Percentiles rank a stretch among this genome's conserved stretches.
These are phyloP conservation scores for Melanotaenia pygmaea DNA, from an alignment of 2,797 vertebrate species.

Conservation along the genomic window DNA sequence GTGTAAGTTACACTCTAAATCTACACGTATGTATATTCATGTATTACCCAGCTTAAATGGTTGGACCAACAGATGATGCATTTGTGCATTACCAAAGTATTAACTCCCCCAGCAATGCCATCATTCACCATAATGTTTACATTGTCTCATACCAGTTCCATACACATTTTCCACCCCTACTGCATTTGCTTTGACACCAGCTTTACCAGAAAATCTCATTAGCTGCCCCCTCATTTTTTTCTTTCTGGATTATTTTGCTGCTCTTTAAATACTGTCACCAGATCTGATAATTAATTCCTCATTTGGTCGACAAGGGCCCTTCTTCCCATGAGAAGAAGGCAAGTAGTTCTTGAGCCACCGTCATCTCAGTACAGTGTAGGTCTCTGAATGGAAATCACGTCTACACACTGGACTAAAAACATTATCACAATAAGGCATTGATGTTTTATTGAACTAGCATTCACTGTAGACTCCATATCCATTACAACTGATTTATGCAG, in stretches of 20 bases:
- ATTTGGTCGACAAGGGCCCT: slow-evolving; percentile 15
- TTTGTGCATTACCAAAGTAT: background rate
- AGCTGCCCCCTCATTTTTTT: background rate
- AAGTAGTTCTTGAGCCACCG: background rate
- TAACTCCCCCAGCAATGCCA: background rate
- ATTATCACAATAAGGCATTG: slow-evolving; percentile 60
- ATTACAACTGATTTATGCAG: slow-evolving; percentile 47
- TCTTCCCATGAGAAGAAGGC: slow-evolving; percentile 3
- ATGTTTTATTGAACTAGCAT: slow-evolving; percentile 49
- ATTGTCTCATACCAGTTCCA: background rate
- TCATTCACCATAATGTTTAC: background rate
- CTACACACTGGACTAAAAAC: slow-evolving; percentile 50
- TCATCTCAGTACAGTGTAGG: slow-evolving; percentile 28
- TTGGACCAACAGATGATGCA: background rate
- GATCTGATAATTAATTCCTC: slow-evolving; percentile 17
- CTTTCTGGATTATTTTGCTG: slow-evolving; percentile 4
- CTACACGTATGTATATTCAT: background rate
- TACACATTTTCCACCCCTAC: background rate
- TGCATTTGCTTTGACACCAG: background rate
- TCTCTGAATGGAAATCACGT: slow-evolving; percentile 62
- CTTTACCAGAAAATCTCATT: background rate
- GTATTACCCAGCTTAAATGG: background rate
- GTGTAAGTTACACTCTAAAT: too few species aligned
- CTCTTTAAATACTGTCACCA: slow-evolving; percentile 7
- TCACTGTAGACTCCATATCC: slow-evolving; percentile 26